Evolutionary conservation across 2,888 invertebrate genomes (phyloP).

Genomic region (Watsonalla cultraria): DNA sequence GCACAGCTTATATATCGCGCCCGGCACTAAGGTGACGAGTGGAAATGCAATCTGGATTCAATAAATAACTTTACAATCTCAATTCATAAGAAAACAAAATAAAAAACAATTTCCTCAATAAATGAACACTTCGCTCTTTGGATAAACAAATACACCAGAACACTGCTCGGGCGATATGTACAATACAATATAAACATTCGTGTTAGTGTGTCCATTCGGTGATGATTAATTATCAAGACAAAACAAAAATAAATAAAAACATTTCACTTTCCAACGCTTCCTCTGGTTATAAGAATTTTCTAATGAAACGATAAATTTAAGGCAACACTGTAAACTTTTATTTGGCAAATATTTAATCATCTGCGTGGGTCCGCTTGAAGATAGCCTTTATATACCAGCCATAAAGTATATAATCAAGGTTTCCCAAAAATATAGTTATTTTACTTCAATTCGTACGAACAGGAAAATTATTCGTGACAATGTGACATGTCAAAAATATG

Average conservation of each 20-base stretch:
- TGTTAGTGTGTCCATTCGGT: neutral
- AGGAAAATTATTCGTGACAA: too few species aligned
- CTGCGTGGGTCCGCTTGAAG: neutral
- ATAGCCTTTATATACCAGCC: neutral
- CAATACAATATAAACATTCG: slow-evolving; percentile 12
- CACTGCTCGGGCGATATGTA: slow-evolving; percentile 30
- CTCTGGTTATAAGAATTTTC: too few species aligned
- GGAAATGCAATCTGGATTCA: slow-evolving; percentile 73
- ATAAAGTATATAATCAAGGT: neutral
- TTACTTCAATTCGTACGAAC: too few species aligned
- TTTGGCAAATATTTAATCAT: too few species aligned
- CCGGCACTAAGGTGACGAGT: slow-evolving; percentile 22
- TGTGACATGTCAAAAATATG: too few species aligned
- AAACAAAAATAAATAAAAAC: too few species aligned
- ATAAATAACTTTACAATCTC: slow-evolving; percentile 70
- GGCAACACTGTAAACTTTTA: too few species aligned
- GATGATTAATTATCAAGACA: too few species aligned
- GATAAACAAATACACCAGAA: slow-evolving; percentile 53
- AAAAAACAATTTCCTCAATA: slow-evolving; percentile 42
- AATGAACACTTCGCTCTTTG: slow-evolving; percentile 77
- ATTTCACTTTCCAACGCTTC: too few species aligned
- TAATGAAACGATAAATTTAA: too few species aligned
- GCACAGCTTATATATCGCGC: slow-evolving; percentile 6
- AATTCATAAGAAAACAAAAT: slow-evolving; percentile 44
- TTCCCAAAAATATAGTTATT: neutral